Evolutionary conservation across 2,888 invertebrate species (phyloP).

Genomic region (Cantharis lateralis): DNA sequence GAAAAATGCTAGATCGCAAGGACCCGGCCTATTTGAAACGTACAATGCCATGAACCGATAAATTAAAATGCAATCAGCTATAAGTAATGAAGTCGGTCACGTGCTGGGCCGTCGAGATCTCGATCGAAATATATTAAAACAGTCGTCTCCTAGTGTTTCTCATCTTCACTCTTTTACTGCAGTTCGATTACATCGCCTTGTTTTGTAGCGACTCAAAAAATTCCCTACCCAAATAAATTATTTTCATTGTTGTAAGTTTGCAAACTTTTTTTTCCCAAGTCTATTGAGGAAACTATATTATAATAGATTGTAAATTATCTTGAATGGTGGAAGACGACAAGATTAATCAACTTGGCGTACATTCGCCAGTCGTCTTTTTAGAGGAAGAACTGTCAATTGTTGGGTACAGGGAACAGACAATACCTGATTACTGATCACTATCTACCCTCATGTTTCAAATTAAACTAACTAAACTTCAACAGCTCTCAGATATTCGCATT

Average conservation of each 20-base stretch:
- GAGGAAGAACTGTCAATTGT: slow-evolving; percentile 38
- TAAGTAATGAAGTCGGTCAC: slow-evolving; percentile 48
- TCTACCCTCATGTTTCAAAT: slow-evolving; percentile 45
- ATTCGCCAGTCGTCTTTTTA: slow-evolving; percentile 17
- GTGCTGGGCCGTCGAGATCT: slow-evolving; percentile 41
- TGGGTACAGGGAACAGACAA: slow-evolving; percentile 38
- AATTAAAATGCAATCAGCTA: slow-evolving; percentile 52
- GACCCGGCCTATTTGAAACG: slow-evolving; percentile 22
- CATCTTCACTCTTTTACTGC: slow-evolving; percentile 29
- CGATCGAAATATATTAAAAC: slow-evolving; percentile 47
- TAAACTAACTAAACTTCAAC: slow-evolving; percentile 38
- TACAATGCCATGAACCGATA: slow-evolving; percentile 45
- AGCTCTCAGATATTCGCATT: slow-evolving; percentile 32
- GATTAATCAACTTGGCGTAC: slow-evolving; percentile 16
- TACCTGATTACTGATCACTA: slow-evolving; percentile 48
- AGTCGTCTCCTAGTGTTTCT: slow-evolving; percentile 37
- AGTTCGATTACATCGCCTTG: slow-evolving; percentile 7
- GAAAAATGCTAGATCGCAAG: not conserved
- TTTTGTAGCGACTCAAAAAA: not conserved
- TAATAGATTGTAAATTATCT: slow-evolving; percentile 2
- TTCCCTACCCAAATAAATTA: not conserved
- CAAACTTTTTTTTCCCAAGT: not conserved
- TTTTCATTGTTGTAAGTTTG: not conserved
- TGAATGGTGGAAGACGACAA: not conserved
- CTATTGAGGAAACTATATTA: not conserved